Conservation (phyloP, 2,888 invertebrate genomes). For the Coelogynopora nodosa region DNA sequence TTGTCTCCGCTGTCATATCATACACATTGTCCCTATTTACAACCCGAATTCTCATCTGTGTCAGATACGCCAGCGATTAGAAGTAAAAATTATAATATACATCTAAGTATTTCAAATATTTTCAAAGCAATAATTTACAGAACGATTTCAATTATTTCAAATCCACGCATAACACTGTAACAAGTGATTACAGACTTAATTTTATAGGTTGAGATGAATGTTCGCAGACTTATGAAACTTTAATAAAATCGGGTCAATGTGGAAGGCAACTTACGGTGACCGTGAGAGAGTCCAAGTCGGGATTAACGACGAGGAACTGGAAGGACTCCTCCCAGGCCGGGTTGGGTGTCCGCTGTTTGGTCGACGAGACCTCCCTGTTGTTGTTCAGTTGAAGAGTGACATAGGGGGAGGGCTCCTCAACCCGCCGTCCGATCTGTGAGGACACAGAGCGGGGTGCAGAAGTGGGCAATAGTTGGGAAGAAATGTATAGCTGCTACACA, state of each 20-base stretch:
- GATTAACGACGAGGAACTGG: constrained; percentile 32
- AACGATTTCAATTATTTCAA: no score
- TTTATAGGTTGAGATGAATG: no score
- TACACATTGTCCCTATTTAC: no score
- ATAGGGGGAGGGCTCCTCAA: constrained; percentile 37
- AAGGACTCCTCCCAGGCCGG: constrained; percentile 34
- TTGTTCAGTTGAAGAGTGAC: constrained; percentile 29
- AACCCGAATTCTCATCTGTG: no score
- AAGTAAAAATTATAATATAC: no score
- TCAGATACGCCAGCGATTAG: no score
- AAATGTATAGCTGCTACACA: not conserved
- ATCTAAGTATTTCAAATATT: no score
- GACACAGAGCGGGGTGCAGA: not conserved
- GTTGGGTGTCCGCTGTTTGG: constrained; percentile 22
- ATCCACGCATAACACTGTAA: no score
- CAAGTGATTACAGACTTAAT: no score
- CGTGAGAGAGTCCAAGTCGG: not conserved
- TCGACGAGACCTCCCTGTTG: not conserved
- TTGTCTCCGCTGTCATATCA: no score
- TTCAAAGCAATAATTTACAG: no score
- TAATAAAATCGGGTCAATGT: not conserved
- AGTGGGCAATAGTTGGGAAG: not conserved
- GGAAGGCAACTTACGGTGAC: not conserved
- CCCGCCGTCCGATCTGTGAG: not conserved
- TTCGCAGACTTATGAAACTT: no score